Base-by-base conservation (phyloP, 2,888 invertebrate species). In the Eristalis pertinax region DNA sequence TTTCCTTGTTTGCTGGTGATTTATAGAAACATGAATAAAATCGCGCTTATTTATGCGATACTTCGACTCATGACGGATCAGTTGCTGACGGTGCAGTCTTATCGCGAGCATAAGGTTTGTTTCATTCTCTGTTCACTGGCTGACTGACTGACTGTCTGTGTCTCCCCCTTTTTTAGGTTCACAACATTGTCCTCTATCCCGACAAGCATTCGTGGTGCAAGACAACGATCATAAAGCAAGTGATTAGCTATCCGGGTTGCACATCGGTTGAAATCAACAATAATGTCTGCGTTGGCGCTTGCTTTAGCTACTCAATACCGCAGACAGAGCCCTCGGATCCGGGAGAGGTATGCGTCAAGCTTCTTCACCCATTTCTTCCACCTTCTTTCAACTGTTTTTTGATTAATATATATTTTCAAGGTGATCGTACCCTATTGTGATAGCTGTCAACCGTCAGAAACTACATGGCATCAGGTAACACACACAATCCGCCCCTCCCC, bases 161-260 rank as follows among this genome's bases (percentile, higher is more conserved):
- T 62, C 22, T 50, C 15, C 32, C 10, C n/a, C 32, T 4, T n/a
- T 38, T 65, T 4, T 75, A 90, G 90, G 95, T 96, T 8, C 95
- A 96, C 93, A 96, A 96, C 91, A 95, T 96, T 83, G 95, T 95
- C 4, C 91, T 96, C 58, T 95, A 96, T 90, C 95, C 95, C 1
- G 95, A 96, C 91, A 95, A 95, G 89, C 95, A 95, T 91, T 95
- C 95, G 29, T 96, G 96, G 95, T 96, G 96, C 91, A 95, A 95
- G 90, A 95, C 95, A 22, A 95, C 95, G 35, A 94, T 95, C 5
- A 96, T 96, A 88, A 95, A 95, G 90, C 96, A 96, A 91, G 95
- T 95, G 26, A 95, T 96, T 50, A 94, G 95, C n/a, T 94, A 95
- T 91, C 95, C 95, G 1, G 95, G 95, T 74, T 95, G 95, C 90